Evolutionary conservation across 2,888 invertebrate genomes (phyloP).

Genomic region (Cyaniris semiargus): DNA sequence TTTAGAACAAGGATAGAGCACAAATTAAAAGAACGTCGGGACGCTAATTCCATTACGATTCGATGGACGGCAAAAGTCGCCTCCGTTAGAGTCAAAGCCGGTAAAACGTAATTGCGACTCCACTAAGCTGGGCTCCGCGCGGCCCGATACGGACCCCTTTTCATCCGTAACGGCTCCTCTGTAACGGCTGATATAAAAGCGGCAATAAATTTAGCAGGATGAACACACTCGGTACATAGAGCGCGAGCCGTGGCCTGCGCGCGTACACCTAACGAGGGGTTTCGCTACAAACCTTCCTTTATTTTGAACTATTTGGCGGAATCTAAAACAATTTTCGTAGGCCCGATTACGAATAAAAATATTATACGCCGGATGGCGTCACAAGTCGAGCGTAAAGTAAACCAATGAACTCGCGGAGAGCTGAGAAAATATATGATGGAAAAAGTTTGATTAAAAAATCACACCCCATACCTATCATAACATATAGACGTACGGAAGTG

Average conservation of each 20-base stretch:
- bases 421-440: conserved; percentile 22
- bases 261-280: conserved; percentile 63
- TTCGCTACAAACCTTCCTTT: conserved; percentile 53
- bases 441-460: conserved; percentile 23
- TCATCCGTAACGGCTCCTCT: conserved; percentile 76
- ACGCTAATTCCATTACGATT: conserved; percentile 79
- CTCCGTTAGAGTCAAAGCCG: conserved; percentile 74
- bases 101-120: conserved; percentile 80
- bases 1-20: conserved; percentile 68
- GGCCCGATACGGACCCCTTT: conserved; percentile 76
- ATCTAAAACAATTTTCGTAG: conserved; percentile 24
- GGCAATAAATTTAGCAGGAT: conserved; percentile 80
- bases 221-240: conserved; percentile 79
- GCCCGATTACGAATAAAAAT: conserved; percentile 3
- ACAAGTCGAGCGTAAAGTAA: conserved; percentile 25
- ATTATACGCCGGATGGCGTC: conserved; percentile 24
- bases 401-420: conserved; percentile 27
- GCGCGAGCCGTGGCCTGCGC: conserved; percentile 60
- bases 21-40: conserved; percentile 77
- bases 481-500: conserved; percentile 13
- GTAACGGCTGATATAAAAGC: conserved; percentile 80
- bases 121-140: conserved; percentile 77
- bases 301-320: conserved; percentile 36
- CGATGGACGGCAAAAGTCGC: conserved; percentile 79
- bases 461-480: conserved; percentile 19